A percentile compares a stretch with the other conserved stretches of the same genome.
phyloP scores from a whole-genome alignment of 1,140 invertebrate species.

The Megalopta genalis region DNA sequence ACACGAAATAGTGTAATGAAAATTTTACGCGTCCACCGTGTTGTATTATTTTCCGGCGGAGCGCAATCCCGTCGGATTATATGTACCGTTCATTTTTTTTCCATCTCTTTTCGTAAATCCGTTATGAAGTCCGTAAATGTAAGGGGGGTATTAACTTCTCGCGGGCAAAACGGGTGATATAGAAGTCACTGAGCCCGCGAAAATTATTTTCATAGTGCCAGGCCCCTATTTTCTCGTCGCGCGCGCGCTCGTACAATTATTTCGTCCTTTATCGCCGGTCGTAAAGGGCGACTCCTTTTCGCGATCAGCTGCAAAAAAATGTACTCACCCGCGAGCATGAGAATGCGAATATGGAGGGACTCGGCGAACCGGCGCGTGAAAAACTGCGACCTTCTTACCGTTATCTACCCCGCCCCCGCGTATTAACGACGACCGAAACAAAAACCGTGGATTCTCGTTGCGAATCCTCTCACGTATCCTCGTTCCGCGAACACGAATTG shows the following conservation, averaged over 20 bases:
- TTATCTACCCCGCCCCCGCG: not conserved
- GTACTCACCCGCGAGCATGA: not conserved
- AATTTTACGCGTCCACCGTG: too few relatives aligned
- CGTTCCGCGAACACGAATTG: not conserved
- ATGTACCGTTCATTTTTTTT: not conserved
- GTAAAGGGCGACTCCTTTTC: not conserved
- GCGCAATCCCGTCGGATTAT: too few relatives aligned
- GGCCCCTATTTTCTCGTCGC: constrained; percentile 8
- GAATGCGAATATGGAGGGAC: not conserved
- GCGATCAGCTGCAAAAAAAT: not conserved
- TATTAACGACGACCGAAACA: not conserved
- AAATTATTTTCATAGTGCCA: not conserved
- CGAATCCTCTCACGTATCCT: not conserved
- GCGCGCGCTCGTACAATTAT: constrained; percentile 17
- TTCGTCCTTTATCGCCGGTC: constrained; percentile 2
- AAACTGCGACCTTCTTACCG: constrained; percentile 4
- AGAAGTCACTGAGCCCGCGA: not conserved
- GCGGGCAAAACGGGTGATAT: not conserved
- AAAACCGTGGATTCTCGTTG: not conserved
- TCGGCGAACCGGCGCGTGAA: not conserved
- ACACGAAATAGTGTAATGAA: too few relatives aligned
- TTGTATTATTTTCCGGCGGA: too few relatives aligned
- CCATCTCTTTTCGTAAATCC: not conserved
- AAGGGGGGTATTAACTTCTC: not conserved
- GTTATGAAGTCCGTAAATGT: not conserved